A percentile compares a stretch with the other conserved stretches of the same genome.
phyloP scores from a whole-genome alignment of 2,888 invertebrate species.

The Rhamnusium bicolor region DNA sequence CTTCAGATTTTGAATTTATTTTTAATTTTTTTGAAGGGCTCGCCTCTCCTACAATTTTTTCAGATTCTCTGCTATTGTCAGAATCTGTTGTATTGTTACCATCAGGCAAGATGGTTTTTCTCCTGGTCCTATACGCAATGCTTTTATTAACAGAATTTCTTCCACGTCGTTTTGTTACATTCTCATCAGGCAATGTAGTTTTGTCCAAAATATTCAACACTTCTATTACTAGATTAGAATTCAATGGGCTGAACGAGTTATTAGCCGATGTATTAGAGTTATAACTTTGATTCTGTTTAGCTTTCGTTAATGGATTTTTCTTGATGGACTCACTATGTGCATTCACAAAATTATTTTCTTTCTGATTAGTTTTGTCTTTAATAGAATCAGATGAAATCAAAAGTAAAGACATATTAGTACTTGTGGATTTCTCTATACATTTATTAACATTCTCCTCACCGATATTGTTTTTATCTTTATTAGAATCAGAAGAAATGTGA shows the following conservation, averaged over 20 bases:
- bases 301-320: not conserved
- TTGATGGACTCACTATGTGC: not conserved
- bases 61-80: not conserved
- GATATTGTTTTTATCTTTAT: not conserved
- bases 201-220: slow-evolving; percentile 28
- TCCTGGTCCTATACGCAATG: not conserved
- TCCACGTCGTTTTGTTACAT: slow-evolving; percentile 24
- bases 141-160: not conserved
- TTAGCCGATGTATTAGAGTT: slow-evolving; percentile 25
- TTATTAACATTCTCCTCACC: not conserved
- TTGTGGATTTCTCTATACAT: slow-evolving; percentile 21
- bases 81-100: slow-evolving; percentile 8
- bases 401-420: slow-evolving; percentile 37
- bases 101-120: not conserved
- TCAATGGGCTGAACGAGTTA: slow-evolving; percentile 36
- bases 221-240: slow-evolving; percentile 25
- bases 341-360: not conserved
- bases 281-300: not conserved
- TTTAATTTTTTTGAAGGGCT: slow-evolving; percentile 1
- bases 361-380: not conserved
- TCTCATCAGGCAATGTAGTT: slow-evolving; percentile 8
- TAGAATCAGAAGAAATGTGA: slow-evolving; percentile 16
- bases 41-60: not conserved
- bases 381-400: slow-evolving; percentile 15
- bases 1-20: not conserved